Evolutionary conservation across 2,888 invertebrate genomes (phyloP), one percentile per base, ranked within the genome.

Genomic region (Melanostoma mellinum): DNA sequence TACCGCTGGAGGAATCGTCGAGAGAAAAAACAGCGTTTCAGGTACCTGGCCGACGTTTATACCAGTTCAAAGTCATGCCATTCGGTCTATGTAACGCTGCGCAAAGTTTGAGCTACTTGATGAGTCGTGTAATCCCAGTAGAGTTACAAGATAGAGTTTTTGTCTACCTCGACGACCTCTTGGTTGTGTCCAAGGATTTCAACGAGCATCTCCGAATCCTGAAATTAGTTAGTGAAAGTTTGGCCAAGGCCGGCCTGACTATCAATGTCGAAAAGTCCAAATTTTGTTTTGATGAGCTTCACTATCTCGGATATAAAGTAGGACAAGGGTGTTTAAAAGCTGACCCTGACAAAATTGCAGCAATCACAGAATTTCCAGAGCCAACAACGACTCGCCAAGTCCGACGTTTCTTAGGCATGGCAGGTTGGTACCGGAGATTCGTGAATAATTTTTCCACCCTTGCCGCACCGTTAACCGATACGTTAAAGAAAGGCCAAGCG

Each of bases 401-500:
- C 2, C 46, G 85, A 32, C 38, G 76, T 30, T 85, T 86, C n/a
- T 53, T 86, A 0, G 84, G 86, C 1, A 68, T 86, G 36, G 72
- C 80, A 6, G 81, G 80, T 9, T 86, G 69, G 20, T 20, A 20
- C 20, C 20, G 20, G 20, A 20, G 20, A 20, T 20, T 20, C 60
- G 81, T 1, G 46, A 78, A 1, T 86, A 20, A 20, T 20, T 20
- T 20, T 20, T 20, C 20, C 20, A 20, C 20, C 20, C 20, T 20
- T 20, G 20, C 20, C 1, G 20, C 20, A 20, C 20, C 20, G 20
- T 20, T 53, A 4, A 53, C 52, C 8, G 52, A 53, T 4, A 35
- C 35, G 0, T 8, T 53, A 1, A 53, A 35, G 10, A 53, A 53
- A 32, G 52, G 33, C 0, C 10, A 48, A 50, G 32, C 33, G 32